phyloP scores from a whole-genome alignment of 2,113 vertebrate genomes.

The Pangasianodon hypophthalmus region DNA sequence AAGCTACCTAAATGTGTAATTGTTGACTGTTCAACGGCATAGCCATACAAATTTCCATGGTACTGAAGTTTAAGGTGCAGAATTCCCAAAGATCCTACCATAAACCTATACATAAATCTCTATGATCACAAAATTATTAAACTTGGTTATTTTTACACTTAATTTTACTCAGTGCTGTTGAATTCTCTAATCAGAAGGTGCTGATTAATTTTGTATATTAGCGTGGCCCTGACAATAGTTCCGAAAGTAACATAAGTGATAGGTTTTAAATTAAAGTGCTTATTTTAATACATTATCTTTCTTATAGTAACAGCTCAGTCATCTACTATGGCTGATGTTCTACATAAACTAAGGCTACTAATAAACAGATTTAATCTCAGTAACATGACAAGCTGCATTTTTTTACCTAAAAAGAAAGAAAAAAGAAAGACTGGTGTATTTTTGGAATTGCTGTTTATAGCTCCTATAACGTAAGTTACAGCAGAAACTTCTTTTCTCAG shows the following conservation, averaged over 20 bases:
- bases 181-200: neutral
- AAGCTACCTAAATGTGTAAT: neutral
- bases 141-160: neutral
- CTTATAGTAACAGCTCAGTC: neutral
- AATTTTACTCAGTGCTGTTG: neutral
- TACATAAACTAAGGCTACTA: neutral
- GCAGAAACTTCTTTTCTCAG: neutral
- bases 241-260: neutral
- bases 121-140: neutral
- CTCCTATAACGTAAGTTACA: neutral
- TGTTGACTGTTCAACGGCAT: neutral
- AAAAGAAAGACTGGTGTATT: neutral
- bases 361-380: neutral
- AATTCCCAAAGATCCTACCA: neutral
- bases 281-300: neutral
- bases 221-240: neutral
- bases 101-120: neutral
- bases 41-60: neutral
- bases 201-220: neutral
- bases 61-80: neutral
- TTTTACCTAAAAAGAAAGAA: neutral
- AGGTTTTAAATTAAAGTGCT: neutral
- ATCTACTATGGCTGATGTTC: neutral
- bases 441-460: neutral
- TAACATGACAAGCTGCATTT: neutral